Evolutionary conservation across 1,140 invertebrate genomes (phyloP).

Genomic region (Drosophila varians): DNA sequence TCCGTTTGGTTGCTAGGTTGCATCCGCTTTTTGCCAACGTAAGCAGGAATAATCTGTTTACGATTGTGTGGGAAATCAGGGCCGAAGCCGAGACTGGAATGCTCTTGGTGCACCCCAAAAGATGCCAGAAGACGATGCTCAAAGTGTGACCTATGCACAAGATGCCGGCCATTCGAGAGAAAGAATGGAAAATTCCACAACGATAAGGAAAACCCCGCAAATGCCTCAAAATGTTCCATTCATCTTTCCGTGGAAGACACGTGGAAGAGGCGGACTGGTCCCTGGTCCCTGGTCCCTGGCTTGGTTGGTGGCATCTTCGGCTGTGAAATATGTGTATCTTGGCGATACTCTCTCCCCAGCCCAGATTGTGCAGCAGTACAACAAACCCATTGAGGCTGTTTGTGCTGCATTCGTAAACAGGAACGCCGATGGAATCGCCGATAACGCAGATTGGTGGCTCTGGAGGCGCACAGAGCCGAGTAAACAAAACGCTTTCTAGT

Average conservation of each 20-base stretch:
- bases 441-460: constrained; percentile 3
- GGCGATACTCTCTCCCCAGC: not conserved
- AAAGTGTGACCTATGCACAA: constrained; percentile 21
- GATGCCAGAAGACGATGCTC: not conserved
- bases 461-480: constrained; percentile 5
- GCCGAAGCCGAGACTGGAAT: not conserved
- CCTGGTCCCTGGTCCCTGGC: not conserved
- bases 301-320: constrained; percentile 18
- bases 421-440: not conserved
- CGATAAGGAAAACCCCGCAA: constrained; percentile 48
- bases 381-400: constrained; percentile 44
- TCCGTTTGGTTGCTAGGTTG: constrained; percentile 13
- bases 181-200: constrained; percentile 60
- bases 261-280: not conserved
- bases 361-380: constrained; percentile 16
- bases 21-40: not conserved
- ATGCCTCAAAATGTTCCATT: constrained; percentile 40
- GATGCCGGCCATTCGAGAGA: constrained; percentile 12
- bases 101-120: not conserved
- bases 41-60: constrained; percentile 12
- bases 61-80: constrained; percentile 14
- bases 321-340: not conserved
- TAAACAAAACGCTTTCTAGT: constrained; percentile 29
- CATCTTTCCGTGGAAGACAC: constrained; percentile 30
- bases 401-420: constrained; percentile 13